Evolutionary conservation across 2,888 invertebrate genomes (phyloP).

Genomic region (Cephus pulcher): DNA sequence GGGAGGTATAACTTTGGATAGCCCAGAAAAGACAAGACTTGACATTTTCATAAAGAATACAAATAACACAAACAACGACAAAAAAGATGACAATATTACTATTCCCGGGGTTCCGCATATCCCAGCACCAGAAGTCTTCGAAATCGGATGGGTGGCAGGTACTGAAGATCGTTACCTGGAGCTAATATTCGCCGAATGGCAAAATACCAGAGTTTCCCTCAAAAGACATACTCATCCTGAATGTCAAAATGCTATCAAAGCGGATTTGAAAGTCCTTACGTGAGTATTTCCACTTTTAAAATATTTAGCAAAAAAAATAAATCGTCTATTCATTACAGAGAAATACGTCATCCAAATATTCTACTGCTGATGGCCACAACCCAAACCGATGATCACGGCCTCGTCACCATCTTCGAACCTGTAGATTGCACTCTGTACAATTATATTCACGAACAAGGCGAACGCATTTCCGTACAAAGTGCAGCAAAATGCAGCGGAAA

Average conservation of each 20-base stretch:
- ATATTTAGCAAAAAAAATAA: background rate
- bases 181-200: slow-evolving; percentile 55
- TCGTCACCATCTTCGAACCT: slow-evolving; percentile 54
- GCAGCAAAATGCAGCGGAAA: slow-evolving; percentile 48
- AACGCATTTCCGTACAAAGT: slow-evolving; percentile 49
- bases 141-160: slow-evolving; percentile 54
- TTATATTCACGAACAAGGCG: slow-evolving; percentile 54
- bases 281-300: slow-evolving; percentile 25
- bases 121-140: slow-evolving; percentile 48
- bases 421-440: slow-evolving; percentile 55
- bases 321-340: slow-evolving; percentile 31
- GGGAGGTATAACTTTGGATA: slow-evolving; percentile 26
- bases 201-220: slow-evolving; percentile 50
- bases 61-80: slow-evolving; percentile 31
- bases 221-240: slow-evolving; percentile 50
- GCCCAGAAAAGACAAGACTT: slow-evolving; percentile 38
- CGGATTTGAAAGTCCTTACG: slow-evolving; percentile 52
- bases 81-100: slow-evolving; percentile 17
- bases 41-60: slow-evolving; percentile 39
- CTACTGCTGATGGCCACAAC: slow-evolving; percentile 55
- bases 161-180: slow-evolving; percentile 56
- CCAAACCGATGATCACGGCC: slow-evolving; percentile 45
- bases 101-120: slow-evolving; percentile 46
- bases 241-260: slow-evolving; percentile 46
- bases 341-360: slow-evolving; percentile 55